Percentiles rank a stretch among this genome's conserved stretches.
Evolutionary conservation across 2,797 vertebrate genomes (phyloP).

Genomic region (Alectoris magna): DNA sequence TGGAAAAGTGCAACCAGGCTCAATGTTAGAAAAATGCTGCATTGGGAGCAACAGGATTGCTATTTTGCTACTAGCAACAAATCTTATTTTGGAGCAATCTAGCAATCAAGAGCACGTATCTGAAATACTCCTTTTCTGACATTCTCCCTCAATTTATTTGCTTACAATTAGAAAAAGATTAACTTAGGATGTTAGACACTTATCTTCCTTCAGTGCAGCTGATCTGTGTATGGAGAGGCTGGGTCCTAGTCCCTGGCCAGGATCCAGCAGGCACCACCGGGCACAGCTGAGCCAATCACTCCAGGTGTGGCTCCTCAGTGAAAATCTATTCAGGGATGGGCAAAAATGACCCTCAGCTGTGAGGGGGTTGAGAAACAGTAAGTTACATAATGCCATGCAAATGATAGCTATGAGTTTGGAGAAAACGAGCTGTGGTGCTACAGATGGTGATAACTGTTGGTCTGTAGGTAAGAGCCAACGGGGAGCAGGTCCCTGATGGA

Average conservation of each 20-base stretch:
- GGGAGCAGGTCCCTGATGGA: background rate
- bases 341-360: fast-evolving
- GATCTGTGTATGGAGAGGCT: fast-evolving
- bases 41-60: background rate
- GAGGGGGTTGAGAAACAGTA: background rate
- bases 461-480: fast-evolving
- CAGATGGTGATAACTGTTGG: background rate
- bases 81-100: background rate
- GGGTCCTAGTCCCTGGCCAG: background rate
- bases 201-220: background rate
- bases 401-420: fast-evolving
- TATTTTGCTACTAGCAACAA: background rate
- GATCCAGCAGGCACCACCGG: background rate
- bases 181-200: background rate
- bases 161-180: background rate
- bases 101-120: background rate
- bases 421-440: background rate
- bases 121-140: background rate
- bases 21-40: background rate
- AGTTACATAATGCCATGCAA: too few relatives aligned
- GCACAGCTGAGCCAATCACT: fast-evolving
- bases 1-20: background rate
- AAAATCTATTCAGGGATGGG: background rate
- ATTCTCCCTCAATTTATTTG: background rate
- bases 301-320: fast-evolving